phyloP scores from a whole-genome alignment of 2,113 vertebrate genomes.

The Seriola rivoliana region DNA sequence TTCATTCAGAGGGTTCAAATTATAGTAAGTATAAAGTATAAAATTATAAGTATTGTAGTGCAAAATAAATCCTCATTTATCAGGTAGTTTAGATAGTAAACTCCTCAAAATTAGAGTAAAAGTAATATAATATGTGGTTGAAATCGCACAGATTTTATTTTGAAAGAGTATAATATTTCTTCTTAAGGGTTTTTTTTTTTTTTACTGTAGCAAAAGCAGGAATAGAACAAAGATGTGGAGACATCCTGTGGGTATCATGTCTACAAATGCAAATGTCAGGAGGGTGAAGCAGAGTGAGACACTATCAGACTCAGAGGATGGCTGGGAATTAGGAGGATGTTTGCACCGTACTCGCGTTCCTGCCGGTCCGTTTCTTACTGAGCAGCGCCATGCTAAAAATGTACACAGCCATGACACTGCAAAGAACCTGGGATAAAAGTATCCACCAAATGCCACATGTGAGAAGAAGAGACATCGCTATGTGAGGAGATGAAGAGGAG shows the following conservation, averaged over 20 bases:
- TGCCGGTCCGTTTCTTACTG: not conserved
- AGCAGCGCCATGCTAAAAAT: slow-evolving; percentile 23
- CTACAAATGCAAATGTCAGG: not conserved
- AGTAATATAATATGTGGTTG: not conserved
- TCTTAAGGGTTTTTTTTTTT: not conserved
- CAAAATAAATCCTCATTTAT: no score
- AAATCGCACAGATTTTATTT: no score
- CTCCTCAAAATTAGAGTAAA: no score
- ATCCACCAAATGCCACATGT: slow-evolving; percentile 29
- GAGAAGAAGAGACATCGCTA: slow-evolving; percentile 28
- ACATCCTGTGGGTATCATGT: not conserved
- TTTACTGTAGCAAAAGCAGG: not conserved
- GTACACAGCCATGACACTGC: not conserved
- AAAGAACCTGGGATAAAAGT: slow-evolving; percentile 49
- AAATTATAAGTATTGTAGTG: no score
- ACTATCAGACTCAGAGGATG: not conserved
- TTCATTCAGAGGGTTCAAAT: no score
- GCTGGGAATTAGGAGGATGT: not conserved
- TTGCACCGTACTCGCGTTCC: not conserved
- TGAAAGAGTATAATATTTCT: no score
- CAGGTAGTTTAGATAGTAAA: no score
- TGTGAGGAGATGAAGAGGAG: slow-evolving; percentile 42
- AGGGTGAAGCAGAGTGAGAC: not conserved
- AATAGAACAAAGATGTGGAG: not conserved
- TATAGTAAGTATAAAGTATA: no score